Percentiles rank a stretch among this genome's conserved stretches.
Conservation (phyloP, 2,113 vertebrate genomes). For the Calypte anna region DNA sequence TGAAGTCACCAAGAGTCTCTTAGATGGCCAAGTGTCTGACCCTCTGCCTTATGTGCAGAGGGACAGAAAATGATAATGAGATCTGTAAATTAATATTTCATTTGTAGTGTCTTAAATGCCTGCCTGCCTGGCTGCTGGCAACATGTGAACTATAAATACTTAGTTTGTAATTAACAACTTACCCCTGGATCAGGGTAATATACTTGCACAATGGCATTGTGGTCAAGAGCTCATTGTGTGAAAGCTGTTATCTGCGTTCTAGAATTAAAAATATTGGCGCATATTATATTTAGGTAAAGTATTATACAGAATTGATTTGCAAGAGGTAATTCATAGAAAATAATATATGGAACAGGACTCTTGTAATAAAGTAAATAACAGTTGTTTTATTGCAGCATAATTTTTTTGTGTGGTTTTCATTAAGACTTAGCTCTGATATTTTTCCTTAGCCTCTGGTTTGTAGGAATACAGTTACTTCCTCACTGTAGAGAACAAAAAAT, state of each 20-base stretch:
- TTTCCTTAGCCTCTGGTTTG: neutral
- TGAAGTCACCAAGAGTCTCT: neutral
- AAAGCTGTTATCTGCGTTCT: constrained; percentile 6
- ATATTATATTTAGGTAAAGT: neutral
- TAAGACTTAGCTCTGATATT: neutral
- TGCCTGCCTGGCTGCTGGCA: neutral
- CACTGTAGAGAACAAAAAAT: neutral
- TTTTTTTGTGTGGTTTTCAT: neutral
- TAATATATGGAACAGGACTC: neutral
- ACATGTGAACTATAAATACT: neutral
- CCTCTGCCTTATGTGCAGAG: neutral
- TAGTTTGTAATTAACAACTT: constrained; percentile 5
- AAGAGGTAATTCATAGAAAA: neutral
- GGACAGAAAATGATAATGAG: neutral
- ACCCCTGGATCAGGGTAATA: neutral
- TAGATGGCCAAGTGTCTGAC: neutral
- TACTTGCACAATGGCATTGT: neutral
- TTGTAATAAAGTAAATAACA: neutral
- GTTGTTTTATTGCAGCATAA: neutral
- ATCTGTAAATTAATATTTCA: neutral
- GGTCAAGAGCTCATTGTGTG: neutral
- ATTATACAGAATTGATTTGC: neutral
- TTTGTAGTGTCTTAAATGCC: constrained; percentile 6
- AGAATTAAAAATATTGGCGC: constrained; percentile 25
- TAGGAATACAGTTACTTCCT: neutral